phyloP scores from a whole-genome alignment of 1,140 invertebrate species.

The Samia ricini region DNA sequence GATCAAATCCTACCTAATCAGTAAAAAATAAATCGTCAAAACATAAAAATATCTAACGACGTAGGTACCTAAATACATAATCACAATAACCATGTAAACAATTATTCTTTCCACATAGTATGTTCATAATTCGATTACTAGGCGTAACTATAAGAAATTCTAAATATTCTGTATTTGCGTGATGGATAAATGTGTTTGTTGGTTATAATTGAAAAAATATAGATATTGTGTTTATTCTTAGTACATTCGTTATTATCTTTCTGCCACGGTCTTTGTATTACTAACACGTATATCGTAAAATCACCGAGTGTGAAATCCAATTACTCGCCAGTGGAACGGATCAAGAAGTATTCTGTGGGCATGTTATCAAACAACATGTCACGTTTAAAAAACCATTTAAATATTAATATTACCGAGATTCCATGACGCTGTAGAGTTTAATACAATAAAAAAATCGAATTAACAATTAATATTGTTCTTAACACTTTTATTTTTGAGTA shows the following conservation, averaged over 20 bases:
- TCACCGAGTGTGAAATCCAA: conserved; percentile 51
- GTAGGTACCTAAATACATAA: background rate
- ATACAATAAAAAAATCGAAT: no score
- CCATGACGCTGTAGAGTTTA: conserved; percentile 8
- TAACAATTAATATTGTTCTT: no score
- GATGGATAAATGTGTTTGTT: conserved; percentile 30
- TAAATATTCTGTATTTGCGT: conserved; percentile 16
- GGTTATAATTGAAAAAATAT: conserved; percentile 17
- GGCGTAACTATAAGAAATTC: background rate
- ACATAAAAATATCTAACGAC: background rate
- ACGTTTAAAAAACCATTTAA: conserved; percentile 36
- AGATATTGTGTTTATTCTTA: conserved; percentile 44
- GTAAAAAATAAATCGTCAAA: no score
- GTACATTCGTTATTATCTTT: conserved; percentile 51
- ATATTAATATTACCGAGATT: conserved; percentile 29
- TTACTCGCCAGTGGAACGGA: conserved; percentile 47
- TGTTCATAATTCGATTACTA: background rate
- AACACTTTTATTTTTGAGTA: no score
- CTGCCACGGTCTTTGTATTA: conserved; percentile 52
- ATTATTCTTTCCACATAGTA: background rate
- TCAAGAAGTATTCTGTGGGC: conserved; percentile 41
- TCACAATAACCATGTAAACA: background rate
- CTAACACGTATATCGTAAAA: conserved; percentile 39
- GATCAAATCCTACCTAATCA: no score
- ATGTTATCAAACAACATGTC: conserved; percentile 33